These are phyloP conservation scores for Drosophila silvestris DNA, from an alignment of 2,888 invertebrate species.

Conservation along the genomic window DNA sequence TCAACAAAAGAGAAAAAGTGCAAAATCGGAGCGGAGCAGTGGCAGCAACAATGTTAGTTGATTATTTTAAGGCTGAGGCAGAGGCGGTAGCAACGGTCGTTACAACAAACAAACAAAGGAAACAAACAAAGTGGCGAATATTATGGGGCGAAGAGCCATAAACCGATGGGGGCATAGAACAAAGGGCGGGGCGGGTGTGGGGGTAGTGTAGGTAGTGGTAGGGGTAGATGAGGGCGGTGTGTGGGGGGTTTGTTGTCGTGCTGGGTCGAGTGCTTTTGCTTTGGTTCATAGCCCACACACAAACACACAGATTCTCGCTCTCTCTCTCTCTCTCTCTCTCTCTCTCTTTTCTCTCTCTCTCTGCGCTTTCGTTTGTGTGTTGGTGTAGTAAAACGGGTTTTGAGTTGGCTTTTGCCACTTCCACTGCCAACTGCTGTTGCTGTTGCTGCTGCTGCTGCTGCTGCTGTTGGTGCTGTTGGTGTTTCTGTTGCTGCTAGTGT, in stretches of 20 bases:
- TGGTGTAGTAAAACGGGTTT: constrained; percentile 74
- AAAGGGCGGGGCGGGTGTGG: constrained; percentile 5
- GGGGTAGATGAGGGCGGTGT: neutral
- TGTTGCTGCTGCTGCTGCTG: constrained; percentile 27
- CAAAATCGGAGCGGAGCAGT: constrained; percentile 43
- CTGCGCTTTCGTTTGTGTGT: constrained; percentile 23
- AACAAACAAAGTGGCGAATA: constrained; percentile 70
- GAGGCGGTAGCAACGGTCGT: constrained; percentile 56
- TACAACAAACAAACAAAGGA: constrained; percentile 78
- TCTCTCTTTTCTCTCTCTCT: neutral
- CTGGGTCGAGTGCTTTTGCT: constrained; percentile 76
- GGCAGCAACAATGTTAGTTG: constrained; percentile 37
- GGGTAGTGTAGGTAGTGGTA: neutral
- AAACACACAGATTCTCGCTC: constrained; percentile 6
- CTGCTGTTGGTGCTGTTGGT: constrained; percentile 16
- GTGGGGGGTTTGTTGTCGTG: constrained; percentile 25
- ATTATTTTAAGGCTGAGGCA: constrained; percentile 41
- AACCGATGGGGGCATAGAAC: constrained; percentile 27
- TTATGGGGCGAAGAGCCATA: constrained; percentile 51
- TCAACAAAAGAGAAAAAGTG: constrained; percentile 45
- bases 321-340: constrained; percentile 3
- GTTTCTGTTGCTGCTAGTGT: constrained; percentile 51
- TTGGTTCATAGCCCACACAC: constrained; percentile 58
- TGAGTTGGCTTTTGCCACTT: constrained; percentile 70
- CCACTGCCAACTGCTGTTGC: constrained; percentile 21